Percentiles rank a stretch among this genome's conserved stretches.
Conservation (phyloP, 1,140 invertebrate species). For the Heterodera carotae region DNA sequence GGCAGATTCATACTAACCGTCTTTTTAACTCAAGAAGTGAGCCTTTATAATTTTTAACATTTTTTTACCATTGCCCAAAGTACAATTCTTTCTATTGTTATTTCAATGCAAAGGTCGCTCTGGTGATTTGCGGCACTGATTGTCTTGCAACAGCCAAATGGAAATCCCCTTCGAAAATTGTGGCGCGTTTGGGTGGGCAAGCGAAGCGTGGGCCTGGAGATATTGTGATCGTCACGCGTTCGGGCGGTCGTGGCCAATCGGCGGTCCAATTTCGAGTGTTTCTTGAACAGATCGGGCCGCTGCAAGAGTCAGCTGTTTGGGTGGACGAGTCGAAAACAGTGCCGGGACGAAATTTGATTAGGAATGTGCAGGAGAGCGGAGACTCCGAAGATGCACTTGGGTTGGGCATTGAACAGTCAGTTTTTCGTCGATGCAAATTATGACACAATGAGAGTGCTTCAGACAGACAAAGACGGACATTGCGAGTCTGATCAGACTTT, state of each 20-base stretch:
- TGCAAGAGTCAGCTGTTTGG: conserved; percentile 98
- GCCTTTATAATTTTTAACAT: too few species aligned
- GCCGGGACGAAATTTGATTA: conserved; percentile 77
- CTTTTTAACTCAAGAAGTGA: conserved; percentile 50
- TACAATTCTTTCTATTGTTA: too few species aligned
- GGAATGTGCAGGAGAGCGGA: conserved; percentile 78
- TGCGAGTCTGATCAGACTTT: conserved; percentile 76
- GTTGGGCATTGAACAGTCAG: conserved; percentile 87
- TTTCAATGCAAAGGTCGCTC: conserved; percentile 71
- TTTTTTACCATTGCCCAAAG: too few species aligned
- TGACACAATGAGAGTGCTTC: conserved; percentile 27
- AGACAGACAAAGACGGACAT: conserved; percentile 41
- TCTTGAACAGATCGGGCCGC: conserved; percentile 70
- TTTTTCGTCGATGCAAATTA: conserved; percentile 8
- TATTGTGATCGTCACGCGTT: conserved; percentile 86
- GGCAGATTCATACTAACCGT: too few species aligned
- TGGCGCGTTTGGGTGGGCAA: conserved; percentile 82
- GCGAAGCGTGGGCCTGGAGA: conserved; percentile 87
- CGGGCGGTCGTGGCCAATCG: conserved; percentile 78
- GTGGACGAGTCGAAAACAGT: conserved; percentile 82
- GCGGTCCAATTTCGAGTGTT: conserved; percentile 73
- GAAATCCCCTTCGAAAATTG: conserved; percentile 95
- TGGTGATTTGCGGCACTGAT: conserved; percentile 92
- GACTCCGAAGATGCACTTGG: conserved; percentile 83
- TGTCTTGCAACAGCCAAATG: conserved; percentile 92